phyloP scores from a whole-genome alignment of 2,888 invertebrate genomes.

The Craniophora ligustri region DNA sequence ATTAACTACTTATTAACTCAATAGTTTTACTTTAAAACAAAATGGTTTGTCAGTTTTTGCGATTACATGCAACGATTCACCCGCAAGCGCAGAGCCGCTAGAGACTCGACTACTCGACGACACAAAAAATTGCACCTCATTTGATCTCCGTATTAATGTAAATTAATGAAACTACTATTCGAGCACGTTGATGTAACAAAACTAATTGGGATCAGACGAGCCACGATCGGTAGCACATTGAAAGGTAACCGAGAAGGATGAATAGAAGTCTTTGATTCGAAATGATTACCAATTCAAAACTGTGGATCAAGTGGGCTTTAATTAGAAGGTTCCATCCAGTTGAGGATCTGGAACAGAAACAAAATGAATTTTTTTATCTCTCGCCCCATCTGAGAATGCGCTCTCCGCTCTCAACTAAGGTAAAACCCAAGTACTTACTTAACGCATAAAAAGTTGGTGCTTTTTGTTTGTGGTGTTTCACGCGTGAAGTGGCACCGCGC shows the following conservation, averaged over 20 bases:
- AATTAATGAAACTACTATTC: slow-evolving; percentile 33
- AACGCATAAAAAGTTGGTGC: not conserved
- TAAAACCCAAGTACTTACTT: not conserved
- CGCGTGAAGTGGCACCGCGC: not conserved
- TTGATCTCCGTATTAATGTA: slow-evolving; percentile 26
- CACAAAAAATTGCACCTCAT: slow-evolving; percentile 35
- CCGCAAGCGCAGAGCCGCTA: too few relatives aligned
- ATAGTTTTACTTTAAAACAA: slow-evolving; percentile 14
- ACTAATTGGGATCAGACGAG: slow-evolving; percentile 72
- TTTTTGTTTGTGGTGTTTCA: not conserved
- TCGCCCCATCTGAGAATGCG: slow-evolving; percentile 10
- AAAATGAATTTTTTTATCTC: slow-evolving; percentile 66
- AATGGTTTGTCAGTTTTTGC: slow-evolving; percentile 22
- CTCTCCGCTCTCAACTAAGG: not conserved
- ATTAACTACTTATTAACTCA: slow-evolving; percentile 16
- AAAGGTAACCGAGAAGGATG: slow-evolving; percentile 63
- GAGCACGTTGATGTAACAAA: slow-evolving; percentile 56
- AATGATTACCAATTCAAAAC: slow-evolving; percentile 86
- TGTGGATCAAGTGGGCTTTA: slow-evolving; percentile 72
- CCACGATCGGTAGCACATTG: slow-evolving; percentile 44
- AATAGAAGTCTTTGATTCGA: slow-evolving; percentile 80
- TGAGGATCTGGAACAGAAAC: slow-evolving; percentile 48
- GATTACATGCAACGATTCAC: slow-evolving; percentile 22
- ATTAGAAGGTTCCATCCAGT: slow-evolving; percentile 76
- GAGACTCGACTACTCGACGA: slow-evolving; percentile 5